Conservation (phyloP, 2,888 invertebrate species). For the Ariolimax columbianus region DNA sequence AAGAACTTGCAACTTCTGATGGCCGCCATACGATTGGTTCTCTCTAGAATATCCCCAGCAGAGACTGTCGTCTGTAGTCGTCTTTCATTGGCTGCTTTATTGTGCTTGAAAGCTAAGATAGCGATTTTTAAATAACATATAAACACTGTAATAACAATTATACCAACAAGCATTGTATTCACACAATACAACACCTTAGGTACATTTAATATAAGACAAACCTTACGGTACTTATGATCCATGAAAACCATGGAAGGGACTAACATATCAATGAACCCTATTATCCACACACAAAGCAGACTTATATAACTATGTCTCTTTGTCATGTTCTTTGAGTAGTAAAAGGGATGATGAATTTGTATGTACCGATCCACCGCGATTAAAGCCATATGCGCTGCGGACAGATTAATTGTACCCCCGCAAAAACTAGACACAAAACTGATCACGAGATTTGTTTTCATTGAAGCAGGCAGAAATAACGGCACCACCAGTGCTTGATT, state of each 20-base stretch:
- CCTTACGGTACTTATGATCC: not conserved
- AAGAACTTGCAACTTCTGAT: not conserved
- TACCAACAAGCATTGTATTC: too few relatives aligned
- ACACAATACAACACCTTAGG: too few relatives aligned
- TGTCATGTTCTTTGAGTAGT: slow-evolving; percentile 6
- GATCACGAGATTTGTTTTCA: too few relatives aligned
- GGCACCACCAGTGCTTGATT: too few relatives aligned
- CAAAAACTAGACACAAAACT: not conserved
- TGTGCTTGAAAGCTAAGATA: not conserved
- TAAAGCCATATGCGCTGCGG: not conserved
- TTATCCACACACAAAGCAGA: not conserved
- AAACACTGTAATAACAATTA: too few relatives aligned
- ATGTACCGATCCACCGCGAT: slow-evolving; percentile 25
- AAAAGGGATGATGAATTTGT: not conserved
- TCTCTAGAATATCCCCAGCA: not conserved
- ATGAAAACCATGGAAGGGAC: not conserved
- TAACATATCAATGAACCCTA: not conserved
- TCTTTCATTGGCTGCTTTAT: not conserved
- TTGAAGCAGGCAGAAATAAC: too few relatives aligned
- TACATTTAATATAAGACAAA: too few relatives aligned
- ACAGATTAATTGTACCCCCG: not conserved
- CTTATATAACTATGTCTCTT: not conserved
- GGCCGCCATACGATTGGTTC: not conserved
- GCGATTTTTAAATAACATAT: too few relatives aligned
- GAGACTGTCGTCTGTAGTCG: not conserved